A percentile compares a stretch with the other conserved stretches of the same genome.
These are phyloP conservation scores for Ptychadena robeensis DNA, from an alignment of 2,797 vertebrate genomes.

Conservation along the genomic window DNA sequence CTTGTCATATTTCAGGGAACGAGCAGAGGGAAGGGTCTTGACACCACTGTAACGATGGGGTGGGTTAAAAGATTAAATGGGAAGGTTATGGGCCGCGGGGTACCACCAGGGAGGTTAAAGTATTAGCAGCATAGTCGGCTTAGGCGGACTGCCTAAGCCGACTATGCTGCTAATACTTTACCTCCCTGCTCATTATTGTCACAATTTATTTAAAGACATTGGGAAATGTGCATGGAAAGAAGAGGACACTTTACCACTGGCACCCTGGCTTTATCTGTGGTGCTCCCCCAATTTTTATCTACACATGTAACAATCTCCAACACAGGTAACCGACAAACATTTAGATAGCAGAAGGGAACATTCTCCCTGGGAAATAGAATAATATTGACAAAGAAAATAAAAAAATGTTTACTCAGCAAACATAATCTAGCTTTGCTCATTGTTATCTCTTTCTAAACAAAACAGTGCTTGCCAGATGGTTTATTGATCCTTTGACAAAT, in stretches of 20 bases:
- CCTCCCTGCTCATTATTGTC: no score
- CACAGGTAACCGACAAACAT: constrained; percentile 11
- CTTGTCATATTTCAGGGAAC: no score
- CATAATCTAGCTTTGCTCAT: constrained; percentile 41
- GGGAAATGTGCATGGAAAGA: no score
- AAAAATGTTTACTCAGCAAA: constrained; percentile 46
- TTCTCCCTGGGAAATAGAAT: constrained; percentile 9
- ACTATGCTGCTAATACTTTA: no score
- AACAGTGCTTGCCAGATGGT: constrained; percentile 50
- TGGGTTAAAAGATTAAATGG: no score
- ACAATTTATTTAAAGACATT: no score
- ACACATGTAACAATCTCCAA: background rate
- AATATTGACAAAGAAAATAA: constrained; percentile 46
- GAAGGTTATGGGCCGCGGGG: no score
- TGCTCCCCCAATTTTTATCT: background rate
- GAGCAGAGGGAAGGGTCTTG: no score
- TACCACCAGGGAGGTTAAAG: no score
- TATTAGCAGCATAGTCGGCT: no score
- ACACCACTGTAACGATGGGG: no score
- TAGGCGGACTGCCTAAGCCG: no score
- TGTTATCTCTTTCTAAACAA: constrained; percentile 51
- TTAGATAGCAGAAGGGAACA: constrained; percentile 1
- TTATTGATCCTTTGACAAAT: constrained; percentile 54
- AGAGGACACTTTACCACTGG: background rate
- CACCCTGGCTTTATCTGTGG: background rate